Percentiles rank a stretch among this genome's conserved stretches.
phyloP scores from a whole-genome alignment of 2,888 invertebrate genomes.

The Uropetala carovei region DNA sequence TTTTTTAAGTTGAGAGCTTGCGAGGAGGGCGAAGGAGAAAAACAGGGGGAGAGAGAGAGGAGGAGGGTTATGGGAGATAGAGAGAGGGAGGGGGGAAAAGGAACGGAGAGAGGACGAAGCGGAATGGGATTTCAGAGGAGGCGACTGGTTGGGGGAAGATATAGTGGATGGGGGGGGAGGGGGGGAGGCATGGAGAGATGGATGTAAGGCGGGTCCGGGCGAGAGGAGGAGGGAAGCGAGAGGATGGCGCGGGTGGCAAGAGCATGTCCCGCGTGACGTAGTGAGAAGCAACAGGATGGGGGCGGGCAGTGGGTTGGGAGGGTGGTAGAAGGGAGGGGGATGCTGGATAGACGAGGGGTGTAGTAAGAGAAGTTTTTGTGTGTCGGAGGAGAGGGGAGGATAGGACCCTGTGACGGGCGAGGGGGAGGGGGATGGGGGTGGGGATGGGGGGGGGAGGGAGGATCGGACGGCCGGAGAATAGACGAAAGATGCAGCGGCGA shows the following conservation, averaged over 20 bases:
- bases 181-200: no score
- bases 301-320: background rate
- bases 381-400: background rate
- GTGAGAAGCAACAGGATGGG: slow-evolving; percentile 62
- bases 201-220: background rate
- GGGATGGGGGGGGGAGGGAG: background rate
- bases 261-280: slow-evolving; percentile 60
- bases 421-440: background rate
- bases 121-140: slow-evolving; percentile 9
- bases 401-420: background rate
- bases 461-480: background rate
- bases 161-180: background rate
- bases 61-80: background rate
- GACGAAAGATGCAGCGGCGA: background rate
- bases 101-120: no score
- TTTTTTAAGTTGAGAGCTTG: background rate
- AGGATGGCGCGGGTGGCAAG: slow-evolving; percentile 41
- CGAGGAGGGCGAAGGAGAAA: background rate
- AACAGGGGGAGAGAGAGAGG: background rate
- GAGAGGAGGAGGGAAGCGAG: background rate
- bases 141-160: background rate
- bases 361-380: background rate
- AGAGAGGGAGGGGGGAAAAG: background rate
- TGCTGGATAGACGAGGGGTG: background rate
- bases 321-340: background rate